These are phyloP conservation scores for Gallinago undulata DNA, from an alignment of 2,113 vertebrate species.

Conservation along the genomic window DNA sequence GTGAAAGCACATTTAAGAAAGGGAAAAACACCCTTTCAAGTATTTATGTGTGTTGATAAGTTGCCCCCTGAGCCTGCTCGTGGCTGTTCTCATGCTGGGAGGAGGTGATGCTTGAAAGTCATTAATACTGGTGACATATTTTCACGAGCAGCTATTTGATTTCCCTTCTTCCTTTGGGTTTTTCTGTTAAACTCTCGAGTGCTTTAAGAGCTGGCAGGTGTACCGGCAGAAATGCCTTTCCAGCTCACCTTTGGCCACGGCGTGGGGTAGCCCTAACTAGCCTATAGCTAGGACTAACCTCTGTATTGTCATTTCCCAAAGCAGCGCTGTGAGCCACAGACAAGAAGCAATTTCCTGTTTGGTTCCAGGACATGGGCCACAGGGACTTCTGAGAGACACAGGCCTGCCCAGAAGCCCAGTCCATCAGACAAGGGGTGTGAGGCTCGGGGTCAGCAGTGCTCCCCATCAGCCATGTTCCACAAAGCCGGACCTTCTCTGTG, in stretches of 20 bases:
- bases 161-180: not conserved
- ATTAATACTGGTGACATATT: not conserved
- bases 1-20: not conserved
- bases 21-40: not conserved
- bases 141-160: not conserved
- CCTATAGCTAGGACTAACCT: not conserved
- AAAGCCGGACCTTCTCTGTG: not conserved
- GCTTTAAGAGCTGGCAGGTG: not conserved
- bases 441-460: not conserved
- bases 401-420: not conserved
- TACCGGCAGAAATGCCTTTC: not conserved
- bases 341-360: not conserved
- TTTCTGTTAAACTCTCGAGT: not conserved
- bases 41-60: not conserved
- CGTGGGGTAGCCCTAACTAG: not conserved
- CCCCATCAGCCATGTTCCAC: not conserved
- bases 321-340: accelerated
- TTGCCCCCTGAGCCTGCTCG: not conserved
- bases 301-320: not conserved
- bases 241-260: not conserved
- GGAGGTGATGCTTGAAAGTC: not conserved
- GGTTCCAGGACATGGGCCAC: not conserved
- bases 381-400: not conserved
- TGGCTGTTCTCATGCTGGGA: not conserved
- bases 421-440: not conserved